Percentiles rank a stretch among this genome's conserved stretches.
Conservation (phyloP, 2,797 vertebrate genomes). For the Oreochromis grahami region DNA sequence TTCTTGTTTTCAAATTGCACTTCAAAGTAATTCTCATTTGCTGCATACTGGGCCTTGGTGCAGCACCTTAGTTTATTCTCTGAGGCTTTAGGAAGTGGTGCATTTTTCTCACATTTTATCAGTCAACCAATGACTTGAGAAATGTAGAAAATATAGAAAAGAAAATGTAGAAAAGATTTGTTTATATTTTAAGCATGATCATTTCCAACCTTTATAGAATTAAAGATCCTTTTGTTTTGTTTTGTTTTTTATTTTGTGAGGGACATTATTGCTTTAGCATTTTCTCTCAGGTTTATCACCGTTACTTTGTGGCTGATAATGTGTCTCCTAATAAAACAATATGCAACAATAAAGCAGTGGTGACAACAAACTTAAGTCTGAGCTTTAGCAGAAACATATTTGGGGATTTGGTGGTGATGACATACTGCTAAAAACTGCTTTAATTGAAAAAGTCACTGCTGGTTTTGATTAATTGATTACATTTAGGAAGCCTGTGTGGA, state of each 20-base stretch:
- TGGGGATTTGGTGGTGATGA: neutral
- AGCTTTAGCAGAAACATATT: neutral
- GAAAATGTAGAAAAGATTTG: neutral
- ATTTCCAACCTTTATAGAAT: neutral
- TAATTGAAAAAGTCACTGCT: neutral
- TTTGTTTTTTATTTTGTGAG: neutral
- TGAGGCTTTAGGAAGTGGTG: neutral
- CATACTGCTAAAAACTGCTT: neutral
- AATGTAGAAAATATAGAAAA: neutral
- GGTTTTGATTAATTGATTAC: neutral
- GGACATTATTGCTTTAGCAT: constrained; percentile 4
- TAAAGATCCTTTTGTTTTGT: neutral
- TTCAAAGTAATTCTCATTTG: neutral
- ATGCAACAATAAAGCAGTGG: neutral
- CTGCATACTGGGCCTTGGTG: neutral
- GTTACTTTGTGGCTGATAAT: neutral
- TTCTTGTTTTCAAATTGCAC: neutral
- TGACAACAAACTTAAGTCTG: neutral
- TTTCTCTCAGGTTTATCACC: neutral
- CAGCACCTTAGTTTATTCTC: neutral
- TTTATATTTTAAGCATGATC: neutral
- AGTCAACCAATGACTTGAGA: neutral
- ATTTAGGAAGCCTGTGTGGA: neutral
- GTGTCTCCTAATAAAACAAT: neutral
- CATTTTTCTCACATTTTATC: neutral